Conservation (phyloP, 2,113 vertebrate genomes). For the Proteles cristata region DNA sequence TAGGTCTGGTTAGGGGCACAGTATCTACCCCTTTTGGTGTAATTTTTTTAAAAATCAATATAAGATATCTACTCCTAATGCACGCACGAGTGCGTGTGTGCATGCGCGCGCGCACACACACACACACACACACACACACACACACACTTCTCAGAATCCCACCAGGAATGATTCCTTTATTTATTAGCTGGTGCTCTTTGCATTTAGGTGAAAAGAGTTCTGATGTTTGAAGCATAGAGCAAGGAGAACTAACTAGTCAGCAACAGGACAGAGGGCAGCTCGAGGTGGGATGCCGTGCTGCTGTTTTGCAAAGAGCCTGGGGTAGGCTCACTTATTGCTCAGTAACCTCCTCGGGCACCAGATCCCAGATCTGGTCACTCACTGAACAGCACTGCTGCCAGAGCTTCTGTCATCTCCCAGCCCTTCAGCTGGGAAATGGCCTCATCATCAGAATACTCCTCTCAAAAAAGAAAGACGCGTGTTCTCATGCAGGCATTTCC, state of each 20-base stretch:
- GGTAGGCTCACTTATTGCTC: not conserved
- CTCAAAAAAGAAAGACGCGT: not conserved
- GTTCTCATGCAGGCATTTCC: not conserved
- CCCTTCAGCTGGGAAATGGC: not conserved
- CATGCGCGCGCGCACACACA: fast-evolving
- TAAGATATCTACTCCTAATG: not conserved
- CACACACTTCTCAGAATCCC: slow-evolving; percentile 23
- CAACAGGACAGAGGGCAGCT: not conserved
- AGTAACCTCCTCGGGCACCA: not conserved
- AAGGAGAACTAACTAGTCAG: not conserved
- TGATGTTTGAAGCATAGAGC: not conserved
- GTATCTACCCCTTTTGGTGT: not conserved
- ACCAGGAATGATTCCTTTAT: not conserved
- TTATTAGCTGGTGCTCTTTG: not conserved
- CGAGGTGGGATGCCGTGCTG: not conserved
- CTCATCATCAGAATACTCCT: not conserved
- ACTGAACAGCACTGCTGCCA: not conserved
- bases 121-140: not conserved
- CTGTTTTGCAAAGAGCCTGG: not conserved
- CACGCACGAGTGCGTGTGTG: too few species aligned
- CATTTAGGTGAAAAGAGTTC: not conserved
- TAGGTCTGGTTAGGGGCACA: not conserved
- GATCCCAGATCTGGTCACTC: not conserved
- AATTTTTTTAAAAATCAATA: not conserved
- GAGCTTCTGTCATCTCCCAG: not conserved